Evolutionary conservation across 2,113 vertebrate species (phyloP), one percentile per base, ranked within the genome.

Genomic region (Colossoma macropomum): DNA sequence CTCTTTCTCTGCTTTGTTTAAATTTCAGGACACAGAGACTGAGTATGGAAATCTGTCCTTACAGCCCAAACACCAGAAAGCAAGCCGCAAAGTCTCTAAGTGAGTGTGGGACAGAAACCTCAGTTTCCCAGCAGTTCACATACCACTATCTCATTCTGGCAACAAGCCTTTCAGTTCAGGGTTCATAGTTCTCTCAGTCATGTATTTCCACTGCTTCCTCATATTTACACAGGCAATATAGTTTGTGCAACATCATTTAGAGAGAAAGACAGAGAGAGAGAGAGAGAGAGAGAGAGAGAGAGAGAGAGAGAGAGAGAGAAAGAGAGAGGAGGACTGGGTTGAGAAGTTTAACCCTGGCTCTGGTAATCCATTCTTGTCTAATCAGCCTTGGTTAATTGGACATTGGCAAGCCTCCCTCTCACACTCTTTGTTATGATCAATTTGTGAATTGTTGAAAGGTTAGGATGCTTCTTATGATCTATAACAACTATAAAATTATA

Each of bases 1-100:
- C 30, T 10, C 0, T 48, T 21, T 45, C 12, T 30, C 2, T 59
- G 17, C 6, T 72, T 28, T 60, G 13, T 72, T 41, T 77, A 66
- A n/a, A 15, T 79, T 25, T 80, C 92, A 95, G 93, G 87, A 92
- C 25, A 88, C 88, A 0, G 97, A 99, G 60, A 95, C 94, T 0
- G 97, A 98, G 82, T 99, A 99, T 0, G 97, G 96, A 73, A 99
- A 99, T 80, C 94, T 99, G 0, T 81, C 92, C 19, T 95, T 95
- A 79, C 93, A 95, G 1, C 90, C 92, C 0, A 88, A 90, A 41
- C 96, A 97, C 0, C 76, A 80, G 77, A 95, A 95, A 86, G 94
- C 91, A 15, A 91, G 90, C 27, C 94, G 94, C 41, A 97, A 96
- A 79, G 90, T 93, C 54, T 97, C 97, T 84, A 97, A 95, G 98